Conservation (phyloP, 2,888 invertebrate species). For the Philonicus albiceps region DNA sequence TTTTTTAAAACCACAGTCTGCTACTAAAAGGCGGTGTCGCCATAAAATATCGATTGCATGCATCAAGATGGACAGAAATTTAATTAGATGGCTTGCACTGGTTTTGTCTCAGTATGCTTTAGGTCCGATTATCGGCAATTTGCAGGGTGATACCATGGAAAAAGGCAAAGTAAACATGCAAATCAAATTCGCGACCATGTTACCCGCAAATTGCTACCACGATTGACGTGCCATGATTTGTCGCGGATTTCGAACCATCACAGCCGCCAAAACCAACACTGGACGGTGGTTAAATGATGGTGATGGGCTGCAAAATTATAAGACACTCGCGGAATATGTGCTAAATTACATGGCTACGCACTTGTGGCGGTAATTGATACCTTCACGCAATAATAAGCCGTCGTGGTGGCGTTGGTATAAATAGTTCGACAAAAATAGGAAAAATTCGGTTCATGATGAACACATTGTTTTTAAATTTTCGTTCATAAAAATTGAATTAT, state of each 20-base stretch:
- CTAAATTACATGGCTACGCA: neutral
- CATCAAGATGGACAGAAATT: constrained; percentile 3
- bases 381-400: neutral
- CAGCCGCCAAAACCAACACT: constrained; percentile 24
- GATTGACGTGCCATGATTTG: neutral
- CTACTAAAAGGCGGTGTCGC: neutral
- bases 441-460: no score
- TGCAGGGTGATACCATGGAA: neutral
- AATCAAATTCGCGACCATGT: neutral
- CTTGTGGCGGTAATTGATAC: neutral
- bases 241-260: neutral
- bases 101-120: constrained; percentile 3
- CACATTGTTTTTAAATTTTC: no score
- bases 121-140: neutral
- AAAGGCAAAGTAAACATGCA: neutral
- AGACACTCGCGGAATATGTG: neutral
- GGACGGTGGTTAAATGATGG: neutral
- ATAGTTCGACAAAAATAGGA: neutral
- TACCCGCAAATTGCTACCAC: constrained; percentile 23
- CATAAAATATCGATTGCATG: neutral
- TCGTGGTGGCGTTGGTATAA: neutral
- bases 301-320: constrained; percentile 12
- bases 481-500: no score
- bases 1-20: neutral
- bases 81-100: neutral